Evolutionary conservation across 1,140 invertebrate species (phyloP), one percentile per base, ranked within the genome.

Genomic region (Nephila pilipes): DNA sequence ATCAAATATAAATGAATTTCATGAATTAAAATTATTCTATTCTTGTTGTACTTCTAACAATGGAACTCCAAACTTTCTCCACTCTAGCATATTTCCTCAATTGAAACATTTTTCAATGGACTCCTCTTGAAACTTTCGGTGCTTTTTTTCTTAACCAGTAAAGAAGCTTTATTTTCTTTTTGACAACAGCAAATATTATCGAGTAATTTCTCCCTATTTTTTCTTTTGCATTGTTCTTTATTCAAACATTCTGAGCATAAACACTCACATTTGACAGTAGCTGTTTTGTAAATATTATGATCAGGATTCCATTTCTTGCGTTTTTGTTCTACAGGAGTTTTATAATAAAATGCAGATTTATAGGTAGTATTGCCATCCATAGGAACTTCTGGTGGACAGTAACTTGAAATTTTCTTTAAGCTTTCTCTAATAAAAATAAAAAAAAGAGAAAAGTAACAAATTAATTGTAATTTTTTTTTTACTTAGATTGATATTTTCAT

Each of bases 291-390:
- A 85, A 85, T 85, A 20, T 8, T 38, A 25, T 85, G 57, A 60
- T 85, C 58, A 60, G 83, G 83, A 85, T 85, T 25, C 83, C 83
- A 85, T 8, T n/a, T 81, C 22, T 20, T 81, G 38, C 36, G n/a
- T 20, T 85, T 85, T 3, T 58, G 29, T 60, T 85, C 83, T 36
- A 32, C 16, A 32, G 83, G 29, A 10, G 20, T 25, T 60, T 85
- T 85, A n/a, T 57, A 60, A 46, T 85, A 36, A 85, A 20, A 85
- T 14, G 12, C n/a, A 1, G 57, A 38, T 12, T 36, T 54, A 38
- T 88, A 88, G n/a, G 60, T 69, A 55, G 87, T 88, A 54, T 69
- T 54, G 14, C 75, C 57, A 25, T 88, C 87, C 87, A 88, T 88
- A 1, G 85, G 57, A 32, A 60, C 57, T 32, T n/a, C 20, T 14